Evolutionary conservation across 2,113 vertebrate genomes (phyloP), one percentile per base, ranked within the genome.

Genomic region (Burhinus oedicnemus): DNA sequence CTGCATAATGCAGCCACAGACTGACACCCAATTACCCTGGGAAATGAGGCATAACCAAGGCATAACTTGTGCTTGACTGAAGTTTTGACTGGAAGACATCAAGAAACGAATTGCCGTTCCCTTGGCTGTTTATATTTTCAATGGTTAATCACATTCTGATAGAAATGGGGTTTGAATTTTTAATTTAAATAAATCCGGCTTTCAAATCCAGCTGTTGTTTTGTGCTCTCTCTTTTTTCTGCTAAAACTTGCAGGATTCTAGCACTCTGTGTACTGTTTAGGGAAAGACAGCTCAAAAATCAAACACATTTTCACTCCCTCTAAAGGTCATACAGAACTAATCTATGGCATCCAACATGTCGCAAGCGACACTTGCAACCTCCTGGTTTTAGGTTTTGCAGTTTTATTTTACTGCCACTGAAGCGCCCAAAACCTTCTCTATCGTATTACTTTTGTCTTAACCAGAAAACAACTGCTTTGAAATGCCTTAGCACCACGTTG

Each of bases 261-360:
- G 58, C 60, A 74, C 45, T 78, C 44, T 49, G 10, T 30, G 49
- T 60, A 83, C 32, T 55, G 32, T 51, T 83, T 78, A 83, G 60
- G 85, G 60, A 93, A 88, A 70, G 54, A 69, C 0, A 88, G 68
- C 62, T 92, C 68, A 77, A 81, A 91, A 94, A 95, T 89, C 80
- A 89, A 93, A 70, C 57, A 74, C 1, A 8, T 90, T 90, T 93
- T 93, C 60, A 58, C 12, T 93, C 55, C 64, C 2, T 1, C n/a
- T 94, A 93, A 96, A 95, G 71, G 91, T 94, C 87, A 92, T 5
- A 54, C 15, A 70, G 38, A 78, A 90, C n/a, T 64, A 27, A 87
- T 90, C 58, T 81, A 62, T 0, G 3, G 62, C 64, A 90, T 45
- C 36, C 60, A 90, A 38, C 19, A 49, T 5, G 4, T 3, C 44